Evolutionary conservation across 2,797 vertebrate species (phyloP).

Genomic region (Sebastes diaconus): DNA sequence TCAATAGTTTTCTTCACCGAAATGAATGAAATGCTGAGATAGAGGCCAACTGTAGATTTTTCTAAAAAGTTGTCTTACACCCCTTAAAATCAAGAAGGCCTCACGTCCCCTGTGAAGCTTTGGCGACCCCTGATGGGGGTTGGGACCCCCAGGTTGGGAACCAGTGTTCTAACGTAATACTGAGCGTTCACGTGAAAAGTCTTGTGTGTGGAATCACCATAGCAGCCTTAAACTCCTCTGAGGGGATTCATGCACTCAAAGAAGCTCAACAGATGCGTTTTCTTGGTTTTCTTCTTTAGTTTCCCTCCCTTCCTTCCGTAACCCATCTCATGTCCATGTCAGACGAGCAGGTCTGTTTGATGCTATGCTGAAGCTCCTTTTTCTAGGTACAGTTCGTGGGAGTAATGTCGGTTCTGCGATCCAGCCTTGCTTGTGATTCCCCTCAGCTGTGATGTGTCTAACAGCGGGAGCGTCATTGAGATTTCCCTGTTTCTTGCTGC

Average conservation of each 20-base stretch:
- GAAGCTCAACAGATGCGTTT: slow-evolving; percentile 9
- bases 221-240: slow-evolving; percentile 13
- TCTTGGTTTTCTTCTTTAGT: slow-evolving; percentile 27
- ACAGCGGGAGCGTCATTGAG: slow-evolving; percentile 38
- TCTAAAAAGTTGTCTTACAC: no score
- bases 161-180: background rate
- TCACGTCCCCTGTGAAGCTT: no score
- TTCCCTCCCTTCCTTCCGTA: background rate
- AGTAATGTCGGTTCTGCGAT: slow-evolving; percentile 12
- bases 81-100: no score
- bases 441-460: slow-evolving; percentile 43
- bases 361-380: slow-evolving; percentile 1
- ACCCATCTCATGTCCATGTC: slow-evolving; percentile 20
- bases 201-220: background rate
- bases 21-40: no score
- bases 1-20: no score
- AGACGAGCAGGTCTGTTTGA: slow-evolving; percentile 18
- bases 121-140: no score
- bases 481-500: slow-evolving; percentile 48
- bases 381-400: background rate
- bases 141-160: no score
- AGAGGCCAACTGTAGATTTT: no score
- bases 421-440: slow-evolving; percentile 15
- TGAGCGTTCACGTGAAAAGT: background rate
- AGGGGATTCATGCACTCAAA: background rate